Conservation (phyloP, 2,888 invertebrate genomes). For the Drosophila mayaguana region DNA sequence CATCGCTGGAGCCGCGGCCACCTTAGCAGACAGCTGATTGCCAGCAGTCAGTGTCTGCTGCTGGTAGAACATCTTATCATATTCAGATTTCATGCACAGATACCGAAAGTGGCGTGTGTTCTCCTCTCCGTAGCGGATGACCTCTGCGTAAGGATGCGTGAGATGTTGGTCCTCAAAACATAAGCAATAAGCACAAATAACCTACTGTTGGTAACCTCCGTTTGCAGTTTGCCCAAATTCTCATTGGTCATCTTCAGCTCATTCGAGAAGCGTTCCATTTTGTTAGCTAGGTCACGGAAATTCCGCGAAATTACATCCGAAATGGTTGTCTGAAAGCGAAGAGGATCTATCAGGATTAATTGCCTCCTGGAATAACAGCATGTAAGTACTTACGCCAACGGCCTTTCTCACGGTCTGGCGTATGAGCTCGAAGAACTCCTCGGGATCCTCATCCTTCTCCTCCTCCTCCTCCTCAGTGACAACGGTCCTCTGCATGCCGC, state of each 20-base stretch:
- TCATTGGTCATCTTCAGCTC: constrained; percentile 75
- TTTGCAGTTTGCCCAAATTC: constrained; percentile 70
- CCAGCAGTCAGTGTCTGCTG: constrained; percentile 74
- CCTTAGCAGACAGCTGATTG: constrained; percentile 40
- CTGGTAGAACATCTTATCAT: constrained; percentile 84
- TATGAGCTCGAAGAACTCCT: constrained; percentile 83
- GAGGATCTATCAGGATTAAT: neutral
- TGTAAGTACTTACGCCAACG: constrained; percentile 68
- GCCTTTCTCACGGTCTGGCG: constrained; percentile 81
- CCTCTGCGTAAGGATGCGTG: constrained; percentile 60
- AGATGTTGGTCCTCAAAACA: neutral
- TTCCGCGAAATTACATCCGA: constrained; percentile 78
- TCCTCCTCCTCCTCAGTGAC: constrained; percentile 66
- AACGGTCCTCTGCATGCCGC: constrained; percentile 24
- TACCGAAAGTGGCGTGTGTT: constrained; percentile 83
- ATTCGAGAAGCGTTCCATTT: constrained; percentile 77
- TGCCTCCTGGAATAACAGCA: rapidly evolving
- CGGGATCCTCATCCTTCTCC: constrained; percentile 82
- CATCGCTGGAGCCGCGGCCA: constrained; percentile 17
- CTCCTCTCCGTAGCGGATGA: constrained; percentile 83
- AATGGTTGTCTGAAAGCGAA: constrained; percentile 68
- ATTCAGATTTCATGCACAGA: constrained; percentile 85
- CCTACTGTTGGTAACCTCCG: constrained; percentile 79
- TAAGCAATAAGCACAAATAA: neutral
- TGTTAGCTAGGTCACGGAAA: constrained; percentile 76